Evolutionary conservation across 1,140 invertebrate genomes (phyloP), one percentile per base, ranked within the genome.

Genomic region (Aporrectodea caliginosa): DNA sequence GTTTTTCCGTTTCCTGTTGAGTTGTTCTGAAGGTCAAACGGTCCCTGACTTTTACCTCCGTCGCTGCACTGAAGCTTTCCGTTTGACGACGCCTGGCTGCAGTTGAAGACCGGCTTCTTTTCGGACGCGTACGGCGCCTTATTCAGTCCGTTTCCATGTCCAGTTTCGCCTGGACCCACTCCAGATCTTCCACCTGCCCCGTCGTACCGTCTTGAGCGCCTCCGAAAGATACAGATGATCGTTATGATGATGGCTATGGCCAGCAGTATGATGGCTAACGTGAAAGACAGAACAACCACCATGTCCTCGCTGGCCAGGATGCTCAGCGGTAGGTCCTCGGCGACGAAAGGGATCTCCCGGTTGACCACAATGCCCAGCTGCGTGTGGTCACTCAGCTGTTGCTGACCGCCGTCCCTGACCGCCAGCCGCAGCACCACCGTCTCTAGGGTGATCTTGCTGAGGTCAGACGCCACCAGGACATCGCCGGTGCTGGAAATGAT

Each of bases 251-350:
- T 58, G 16, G 43, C 35, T 16, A 76, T 76, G 75, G 75, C 75
- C n/a, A 76, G 43, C 33, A 76, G 43, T n/a, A 76, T 35, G 27
- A 76, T 6, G 29, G 75, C 75, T 31, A 76, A n/a, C n/a, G 75
- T 76, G 75, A 76, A 76, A 14, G 75, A 32, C 43, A 76, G 29
- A 2, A 76, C 75, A 12, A 76, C 75, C 0, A 76, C 75, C 1
- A 35, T 76, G 43, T 76, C 75, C 29, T 76, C 75, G 43, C 75
- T 76, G 35, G 75, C 75, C 43, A 76, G 43, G 43, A 76, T 76
- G 16, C 75, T 35, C 27, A 35, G 43, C 43, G 43, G 43, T 6
- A 58, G 43, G 6, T 22, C 6, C 6, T 58, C 43, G 16, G 35
- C 75, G 12, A 27, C 27, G 75, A 68, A 76, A 16, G 75, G 75